Percentiles rank a stretch among this genome's conserved stretches.
These are phyloP conservation scores for Brachionus paranguensis DNA, from an alignment of 1,140 invertebrate species.

Conservation along the genomic window DNA sequence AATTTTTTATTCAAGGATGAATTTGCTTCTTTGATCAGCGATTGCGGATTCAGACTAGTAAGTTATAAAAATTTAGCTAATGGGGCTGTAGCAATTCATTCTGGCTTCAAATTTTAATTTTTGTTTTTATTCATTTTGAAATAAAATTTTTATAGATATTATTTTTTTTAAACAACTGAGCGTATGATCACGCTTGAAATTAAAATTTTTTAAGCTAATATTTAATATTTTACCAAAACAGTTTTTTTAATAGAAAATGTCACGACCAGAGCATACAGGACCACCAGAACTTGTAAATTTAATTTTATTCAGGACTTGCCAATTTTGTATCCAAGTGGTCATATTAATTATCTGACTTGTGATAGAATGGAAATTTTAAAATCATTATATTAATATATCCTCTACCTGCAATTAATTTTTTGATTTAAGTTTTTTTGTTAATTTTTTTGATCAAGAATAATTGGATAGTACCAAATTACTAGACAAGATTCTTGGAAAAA, in stretches of 20 bases:
- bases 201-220: not conserved
- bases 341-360: too few species aligned
- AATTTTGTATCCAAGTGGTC: too few species aligned
- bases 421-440: too few species aligned
- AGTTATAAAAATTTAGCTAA: slow-evolving; percentile 81
- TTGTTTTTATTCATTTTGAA: not conserved
- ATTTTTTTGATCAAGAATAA: too few species aligned
- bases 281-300: slow-evolving; percentile 32
- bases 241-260: not conserved
- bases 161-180: not conserved
- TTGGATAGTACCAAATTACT: too few species aligned
- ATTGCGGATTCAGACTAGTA: slow-evolving; percentile 76
- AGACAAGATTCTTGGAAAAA: too few species aligned
- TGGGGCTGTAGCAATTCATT: slow-evolving; percentile 85
- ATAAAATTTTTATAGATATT: not conserved
- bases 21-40: slow-evolving; percentile 78
- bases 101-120: slow-evolving; percentile 70
- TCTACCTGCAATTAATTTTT: too few species aligned
- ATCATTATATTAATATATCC: too few species aligned
- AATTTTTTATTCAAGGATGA: slow-evolving; percentile 64
- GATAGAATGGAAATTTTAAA: too few species aligned
- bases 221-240: not conserved
- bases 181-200: not conserved
- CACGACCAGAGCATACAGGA: slow-evolving; percentile 26
- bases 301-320: too few species aligned